These are phyloP conservation scores for Hemicentrotus pulcherrimus DNA, from an alignment of 35 echinoderm and acorn worm genomes.

Conservation along the genomic window DNA sequence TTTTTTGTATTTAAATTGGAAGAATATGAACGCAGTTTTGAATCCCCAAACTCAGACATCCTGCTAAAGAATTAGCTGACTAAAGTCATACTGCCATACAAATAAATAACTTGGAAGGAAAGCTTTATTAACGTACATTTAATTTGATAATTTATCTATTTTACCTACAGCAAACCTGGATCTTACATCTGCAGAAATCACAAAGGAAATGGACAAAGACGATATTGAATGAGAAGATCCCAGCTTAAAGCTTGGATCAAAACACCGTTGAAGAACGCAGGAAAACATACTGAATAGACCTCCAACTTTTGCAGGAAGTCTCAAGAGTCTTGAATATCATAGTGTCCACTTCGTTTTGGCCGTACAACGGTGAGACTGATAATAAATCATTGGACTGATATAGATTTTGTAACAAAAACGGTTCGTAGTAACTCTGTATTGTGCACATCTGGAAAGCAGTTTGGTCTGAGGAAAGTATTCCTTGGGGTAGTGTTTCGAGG, in stretches of 20 bases:
- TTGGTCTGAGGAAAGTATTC: neutral
- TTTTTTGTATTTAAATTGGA: no score
- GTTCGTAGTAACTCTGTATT: no score
- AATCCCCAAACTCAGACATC: neutral
- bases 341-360: neutral
- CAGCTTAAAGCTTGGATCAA: slow-evolving; percentile 23
- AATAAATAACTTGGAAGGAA: no score
- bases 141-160: neutral
- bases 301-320: neutral
- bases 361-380: no score
- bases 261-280: slow-evolving; percentile 1
- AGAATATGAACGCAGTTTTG: no score
- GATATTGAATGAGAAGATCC: slow-evolving; percentile 22
- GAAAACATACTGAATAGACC: neutral
- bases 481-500: no score
- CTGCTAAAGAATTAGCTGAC: neutral
- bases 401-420: neutral
- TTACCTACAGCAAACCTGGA: slow-evolving; percentile 53
- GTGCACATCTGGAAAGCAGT: neutral
- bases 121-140: neutral
- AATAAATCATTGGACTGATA: no score
- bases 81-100: neutral
- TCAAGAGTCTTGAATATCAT: no score
- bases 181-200: slow-evolving; percentile 45
- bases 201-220: slow-evolving; percentile 54